A percentile compares a stretch with the other conserved stretches of the same genome.
Evolutionary conservation across 2,113 vertebrate species (phyloP).

Genomic region (Pedionomus torquatus): DNA sequence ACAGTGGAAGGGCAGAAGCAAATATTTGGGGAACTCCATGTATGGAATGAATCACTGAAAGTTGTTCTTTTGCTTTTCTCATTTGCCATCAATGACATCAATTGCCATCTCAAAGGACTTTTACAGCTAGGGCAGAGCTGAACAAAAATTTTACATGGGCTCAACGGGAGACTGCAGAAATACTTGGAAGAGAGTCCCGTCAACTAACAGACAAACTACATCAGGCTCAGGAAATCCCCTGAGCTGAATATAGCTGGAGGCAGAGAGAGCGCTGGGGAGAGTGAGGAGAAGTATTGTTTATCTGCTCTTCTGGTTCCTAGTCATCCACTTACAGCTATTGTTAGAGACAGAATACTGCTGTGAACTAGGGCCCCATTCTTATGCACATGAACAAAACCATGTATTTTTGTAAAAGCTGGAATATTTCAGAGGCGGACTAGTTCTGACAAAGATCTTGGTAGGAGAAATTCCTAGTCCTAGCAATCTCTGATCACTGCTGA

Average conservation of each 20-base stretch:
- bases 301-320: not conserved
- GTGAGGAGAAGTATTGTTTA: slow-evolving; percentile 42
- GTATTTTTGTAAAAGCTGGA: slow-evolving; percentile 50
- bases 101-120: not conserved
- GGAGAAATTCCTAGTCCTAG: slow-evolving; percentile 5
- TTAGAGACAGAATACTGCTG: slow-evolving; percentile 48
- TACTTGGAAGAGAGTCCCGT: slow-evolving; percentile 40
- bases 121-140: not conserved
- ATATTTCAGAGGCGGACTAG: slow-evolving; percentile 3
- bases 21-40: not conserved
- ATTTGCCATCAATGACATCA: not conserved
- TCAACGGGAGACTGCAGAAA: not conserved
- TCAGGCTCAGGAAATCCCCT: slow-evolving; percentile 57
- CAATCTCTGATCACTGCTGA: not conserved
- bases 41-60: not conserved
- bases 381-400: not conserved
- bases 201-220: slow-evolving; percentile 41
- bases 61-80: not conserved
- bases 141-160: not conserved
- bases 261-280: not conserved
- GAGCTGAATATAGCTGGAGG: slow-evolving; percentile 57
- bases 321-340: slow-evolving; percentile 46
- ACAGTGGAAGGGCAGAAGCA: not conserved
- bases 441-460: slow-evolving; percentile 8
- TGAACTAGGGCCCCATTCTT: slow-evolving; percentile 38